phyloP scores from a whole-genome alignment of 2,888 invertebrate genomes.

The Macrostomum cliftonense region DNA sequence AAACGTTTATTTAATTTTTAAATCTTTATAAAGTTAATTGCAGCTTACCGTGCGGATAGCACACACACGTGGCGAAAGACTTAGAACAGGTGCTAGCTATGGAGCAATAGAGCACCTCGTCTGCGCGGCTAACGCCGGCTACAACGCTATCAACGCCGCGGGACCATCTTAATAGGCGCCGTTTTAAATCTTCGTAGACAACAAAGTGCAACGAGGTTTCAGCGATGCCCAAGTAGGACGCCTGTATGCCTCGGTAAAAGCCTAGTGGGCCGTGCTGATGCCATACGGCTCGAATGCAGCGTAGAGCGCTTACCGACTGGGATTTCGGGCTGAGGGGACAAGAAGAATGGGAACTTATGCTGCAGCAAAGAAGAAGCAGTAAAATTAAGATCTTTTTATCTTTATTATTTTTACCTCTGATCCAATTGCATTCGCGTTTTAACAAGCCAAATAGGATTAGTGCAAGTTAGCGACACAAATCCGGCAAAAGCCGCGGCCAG shows the following conservation, averaged over 20 bases:
- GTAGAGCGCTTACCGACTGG: conserved; percentile 19
- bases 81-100: conserved; percentile 85
- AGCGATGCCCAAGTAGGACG: conserved; percentile 93
- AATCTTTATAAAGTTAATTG: background rate
- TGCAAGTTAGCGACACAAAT: conserved; percentile 78
- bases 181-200: conserved; percentile 88
- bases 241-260: conserved; percentile 95
- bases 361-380: too few species aligned
- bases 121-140: conserved; percentile 6
- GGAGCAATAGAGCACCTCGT: conserved; percentile 40
- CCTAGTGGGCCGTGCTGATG: conserved; percentile 53
- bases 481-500: conserved; percentile 43
- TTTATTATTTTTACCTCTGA: too few species aligned
- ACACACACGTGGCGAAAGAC: conserved; percentile 67
- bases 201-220: conserved; percentile 99
- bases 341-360: too few species aligned
- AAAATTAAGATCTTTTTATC: too few species aligned
- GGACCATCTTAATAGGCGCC: conserved; percentile 50
- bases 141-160: background rate
- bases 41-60: conserved; percentile 77
- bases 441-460: conserved; percentile 98
- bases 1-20: too few species aligned
- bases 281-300: conserved; percentile 35
- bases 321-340: conserved; percentile 13
- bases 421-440: conserved; percentile 92